phyloP scores from a whole-genome alignment of 1,140 invertebrate species.

The Mylabris phalerata region DNA sequence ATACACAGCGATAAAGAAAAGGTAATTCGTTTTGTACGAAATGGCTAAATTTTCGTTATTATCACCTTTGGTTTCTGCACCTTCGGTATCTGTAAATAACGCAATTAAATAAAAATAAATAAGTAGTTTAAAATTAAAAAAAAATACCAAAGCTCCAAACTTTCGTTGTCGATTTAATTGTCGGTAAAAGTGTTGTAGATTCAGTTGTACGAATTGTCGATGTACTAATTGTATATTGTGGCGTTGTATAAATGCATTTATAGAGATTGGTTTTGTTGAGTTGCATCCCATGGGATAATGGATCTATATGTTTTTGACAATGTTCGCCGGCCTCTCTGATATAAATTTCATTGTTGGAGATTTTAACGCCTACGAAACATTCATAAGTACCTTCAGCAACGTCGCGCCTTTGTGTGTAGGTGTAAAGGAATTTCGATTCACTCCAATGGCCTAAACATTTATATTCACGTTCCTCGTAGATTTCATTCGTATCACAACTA shows the following conservation, averaged over 20 bases:
- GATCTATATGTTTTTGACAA: slow-evolving; percentile 58
- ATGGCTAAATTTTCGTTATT: slow-evolving; percentile 8
- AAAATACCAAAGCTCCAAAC: slow-evolving; percentile 9
- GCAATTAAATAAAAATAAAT: not conserved
- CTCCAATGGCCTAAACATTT: slow-evolving; percentile 65
- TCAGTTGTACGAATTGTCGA: slow-evolving; percentile 1
- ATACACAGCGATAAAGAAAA: slow-evolving; percentile 3
- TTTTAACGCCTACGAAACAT: slow-evolving; percentile 65
- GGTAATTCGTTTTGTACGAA: not conserved
- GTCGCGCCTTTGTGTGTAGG: slow-evolving; percentile 62
- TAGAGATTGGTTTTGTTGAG: slow-evolving; percentile 36
- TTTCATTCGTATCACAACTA: slow-evolving; percentile 53
- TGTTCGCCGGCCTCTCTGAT: slow-evolving; percentile 66
- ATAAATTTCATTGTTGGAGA: slow-evolving; percentile 51
- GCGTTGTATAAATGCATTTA: slow-evolving; percentile 9
- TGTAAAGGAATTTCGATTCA: slow-evolving; percentile 60
- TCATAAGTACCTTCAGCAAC: slow-evolving; percentile 54
- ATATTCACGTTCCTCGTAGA: slow-evolving; percentile 66
- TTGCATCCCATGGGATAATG: slow-evolving; percentile 57
- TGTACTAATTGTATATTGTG: not conserved
- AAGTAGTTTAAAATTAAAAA: not conserved
- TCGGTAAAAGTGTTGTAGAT: slow-evolving; percentile 1
- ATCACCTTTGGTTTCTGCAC: slow-evolving; percentile 10
- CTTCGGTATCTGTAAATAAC: slow-evolving; percentile 7
- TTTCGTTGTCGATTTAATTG: slow-evolving; percentile 6